These are phyloP conservation scores for Fragum whitleyi DNA, from an alignment of 2,888 invertebrate genomes.

Conservation along the genomic window DNA sequence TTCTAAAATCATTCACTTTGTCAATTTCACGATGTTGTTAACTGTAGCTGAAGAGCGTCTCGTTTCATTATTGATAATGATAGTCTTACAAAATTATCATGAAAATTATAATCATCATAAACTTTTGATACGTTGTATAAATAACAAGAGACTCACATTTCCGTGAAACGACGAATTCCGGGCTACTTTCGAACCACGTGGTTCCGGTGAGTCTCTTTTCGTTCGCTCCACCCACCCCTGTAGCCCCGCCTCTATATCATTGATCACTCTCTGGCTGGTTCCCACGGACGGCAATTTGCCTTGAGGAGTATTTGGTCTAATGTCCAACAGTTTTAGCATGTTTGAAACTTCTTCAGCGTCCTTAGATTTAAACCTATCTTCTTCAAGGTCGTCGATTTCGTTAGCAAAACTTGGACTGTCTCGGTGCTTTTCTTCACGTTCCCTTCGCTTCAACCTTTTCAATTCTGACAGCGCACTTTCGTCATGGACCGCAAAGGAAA, in stretches of 20 bases:
- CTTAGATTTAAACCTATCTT: slow-evolving; percentile 38
- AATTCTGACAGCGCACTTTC: slow-evolving; percentile 61
- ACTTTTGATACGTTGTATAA: neutral
- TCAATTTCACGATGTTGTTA: too few species aligned
- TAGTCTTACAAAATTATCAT: too few species aligned
- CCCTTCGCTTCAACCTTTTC: slow-evolving; percentile 56
- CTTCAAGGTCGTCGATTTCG: slow-evolving; percentile 18
- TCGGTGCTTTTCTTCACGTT: slow-evolving; percentile 37
- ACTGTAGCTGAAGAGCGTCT: too few species aligned
- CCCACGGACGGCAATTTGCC: slow-evolving; percentile 63
- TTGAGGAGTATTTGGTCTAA: slow-evolving; percentile 53
- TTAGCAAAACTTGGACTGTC: slow-evolving; percentile 20
- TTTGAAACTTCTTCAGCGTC: slow-evolving; percentile 60
- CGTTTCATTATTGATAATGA: too few species aligned
- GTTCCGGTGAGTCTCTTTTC: slow-evolving; percentile 33
- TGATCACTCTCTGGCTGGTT: slow-evolving; percentile 61
- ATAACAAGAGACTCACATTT: slow-evolving; percentile 21
- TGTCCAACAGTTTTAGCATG: slow-evolving; percentile 67
- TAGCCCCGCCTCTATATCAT: slow-evolving; percentile 64
- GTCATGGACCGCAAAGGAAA: slow-evolving; percentile 76
- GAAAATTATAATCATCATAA: too few species aligned
- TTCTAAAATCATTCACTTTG: too few species aligned
- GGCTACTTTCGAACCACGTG: neutral
- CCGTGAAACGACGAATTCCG: slow-evolving; percentile 9
- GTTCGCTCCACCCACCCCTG: slow-evolving; percentile 58